Conservation (phyloP, 2,888 invertebrate species). For the Nomada ruficornis region DNA sequence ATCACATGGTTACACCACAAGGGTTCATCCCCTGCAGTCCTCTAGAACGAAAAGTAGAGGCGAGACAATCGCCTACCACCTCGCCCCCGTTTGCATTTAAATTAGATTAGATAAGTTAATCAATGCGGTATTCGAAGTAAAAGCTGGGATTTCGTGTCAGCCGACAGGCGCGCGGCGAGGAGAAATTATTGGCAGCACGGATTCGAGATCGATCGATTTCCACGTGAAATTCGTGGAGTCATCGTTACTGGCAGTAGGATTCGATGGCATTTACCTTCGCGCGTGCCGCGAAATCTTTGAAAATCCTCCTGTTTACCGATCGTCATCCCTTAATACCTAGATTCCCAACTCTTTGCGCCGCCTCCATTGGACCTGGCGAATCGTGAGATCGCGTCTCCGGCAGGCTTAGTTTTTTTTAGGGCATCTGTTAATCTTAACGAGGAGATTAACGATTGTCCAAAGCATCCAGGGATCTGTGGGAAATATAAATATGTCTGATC, state of each 20-base stretch:
- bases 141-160: constrained; percentile 79
- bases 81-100: constrained; percentile 78
- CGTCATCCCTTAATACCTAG: constrained; percentile 29
- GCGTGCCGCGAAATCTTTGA: constrained; percentile 40
- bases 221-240: constrained; percentile 23
- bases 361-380: not conserved
- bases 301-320: constrained; percentile 41
- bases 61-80: constrained; percentile 33
- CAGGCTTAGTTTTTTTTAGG: not conserved
- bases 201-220: constrained; percentile 58
- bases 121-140: constrained; percentile 82
- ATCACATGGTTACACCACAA: constrained; percentile 42
- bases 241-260: not conserved
- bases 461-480: too few species aligned
- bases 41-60: constrained; percentile 20
- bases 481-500: too few species aligned
- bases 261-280: constrained; percentile 45
- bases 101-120: constrained; percentile 84
- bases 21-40: constrained; percentile 39
- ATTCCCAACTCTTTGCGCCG: constrained; percentile 18
- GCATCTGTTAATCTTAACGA: not conserved
- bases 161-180: constrained; percentile 48
- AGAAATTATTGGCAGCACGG: constrained; percentile 67
- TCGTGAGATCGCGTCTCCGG: not conserved
- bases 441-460: too few species aligned